Evolutionary conservation across 2,888 invertebrate species (phyloP), one percentile per base, ranked within the genome.

Genomic region (Auanema sp.): DNA sequence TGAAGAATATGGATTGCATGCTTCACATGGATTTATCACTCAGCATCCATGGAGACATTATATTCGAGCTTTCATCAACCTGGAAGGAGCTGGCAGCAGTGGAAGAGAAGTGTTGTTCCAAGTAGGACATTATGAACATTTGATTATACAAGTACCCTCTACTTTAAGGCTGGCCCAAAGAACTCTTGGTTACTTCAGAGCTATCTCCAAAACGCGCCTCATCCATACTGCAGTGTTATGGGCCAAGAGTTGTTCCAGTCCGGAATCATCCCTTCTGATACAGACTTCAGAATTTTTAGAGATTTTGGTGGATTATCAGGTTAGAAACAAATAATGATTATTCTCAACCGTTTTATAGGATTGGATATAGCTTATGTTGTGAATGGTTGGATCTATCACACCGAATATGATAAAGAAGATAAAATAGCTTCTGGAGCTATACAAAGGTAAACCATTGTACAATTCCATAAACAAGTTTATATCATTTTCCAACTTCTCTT

Each of bases 331-430:
- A 47, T 49, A 33, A 5, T 8, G 33, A 33, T 33, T 0, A 6
- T 18, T 24, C 11, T 51, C 12, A 11, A 1, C 18, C 14, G 40
- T 42, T 66, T 54, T 85, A 5, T 8, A 91, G 92, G 93, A 62
- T 86, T 94, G 78, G 94, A 94, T 87, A 90, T 94, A 84, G 94
- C 93, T 21, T 93, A 93, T 89, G 90, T 90, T 64, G 88, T 90
- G 60, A 92, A 94, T 87, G 94, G 94, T 60, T 94, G 92, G 86
- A 90, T 93, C 59, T 94, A 94, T 85, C 94, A 94, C 86, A 94
- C 94, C 58, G 89, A 89, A 83, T 91, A 90, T 83, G 94, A 95
- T 44, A 69, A 75, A 51, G 74, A 76, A 49, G 66, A 66, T 66
- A 53, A 90, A 83, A 91, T 94, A 83, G 90, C 92, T 53, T 85